A percentile compares a stretch with the other conserved stretches of the same genome.
Conservation (phyloP, 2,113 vertebrate genomes). For the Smithornis capensis region DNA sequence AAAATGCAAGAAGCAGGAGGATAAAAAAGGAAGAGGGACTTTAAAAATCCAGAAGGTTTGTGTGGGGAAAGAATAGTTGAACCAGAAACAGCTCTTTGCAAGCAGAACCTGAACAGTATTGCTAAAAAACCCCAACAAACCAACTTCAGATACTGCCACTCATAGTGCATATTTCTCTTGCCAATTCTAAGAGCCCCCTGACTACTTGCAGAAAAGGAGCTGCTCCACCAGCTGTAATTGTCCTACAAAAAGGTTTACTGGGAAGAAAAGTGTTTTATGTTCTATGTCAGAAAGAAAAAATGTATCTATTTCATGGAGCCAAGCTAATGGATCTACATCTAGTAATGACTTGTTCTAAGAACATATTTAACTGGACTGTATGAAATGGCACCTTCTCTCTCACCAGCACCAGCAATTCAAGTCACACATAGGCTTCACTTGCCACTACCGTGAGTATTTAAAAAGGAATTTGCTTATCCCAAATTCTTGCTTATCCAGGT, state of each 20-base stretch:
- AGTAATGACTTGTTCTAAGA: background rate
- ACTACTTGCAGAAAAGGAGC: background rate
- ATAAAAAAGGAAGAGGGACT: background rate
- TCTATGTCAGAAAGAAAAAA: background rate
- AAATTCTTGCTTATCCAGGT: background rate
- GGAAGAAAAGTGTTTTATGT: background rate
- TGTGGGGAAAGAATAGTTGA: background rate
- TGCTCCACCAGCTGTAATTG: background rate
- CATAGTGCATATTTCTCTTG: too few relatives aligned
- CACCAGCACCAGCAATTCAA: background rate
- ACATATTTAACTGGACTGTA: background rate
- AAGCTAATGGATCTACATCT: background rate
- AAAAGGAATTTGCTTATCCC: constrained; percentile 7
- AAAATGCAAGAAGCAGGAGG: background rate
- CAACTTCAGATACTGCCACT: background rate
- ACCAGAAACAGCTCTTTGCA: background rate
- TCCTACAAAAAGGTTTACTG: background rate
- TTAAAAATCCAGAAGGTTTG: background rate
- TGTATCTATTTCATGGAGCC: background rate
- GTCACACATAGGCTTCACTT: background rate
- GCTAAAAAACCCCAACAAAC: background rate
- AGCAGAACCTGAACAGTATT: background rate
- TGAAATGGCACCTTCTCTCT: accelerated
- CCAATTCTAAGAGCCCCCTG: background rate
- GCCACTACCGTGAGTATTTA: background rate